Evolutionary conservation across 2,797 vertebrate species (phyloP).

Genomic region (Poeciliopsis gracilis): DNA sequence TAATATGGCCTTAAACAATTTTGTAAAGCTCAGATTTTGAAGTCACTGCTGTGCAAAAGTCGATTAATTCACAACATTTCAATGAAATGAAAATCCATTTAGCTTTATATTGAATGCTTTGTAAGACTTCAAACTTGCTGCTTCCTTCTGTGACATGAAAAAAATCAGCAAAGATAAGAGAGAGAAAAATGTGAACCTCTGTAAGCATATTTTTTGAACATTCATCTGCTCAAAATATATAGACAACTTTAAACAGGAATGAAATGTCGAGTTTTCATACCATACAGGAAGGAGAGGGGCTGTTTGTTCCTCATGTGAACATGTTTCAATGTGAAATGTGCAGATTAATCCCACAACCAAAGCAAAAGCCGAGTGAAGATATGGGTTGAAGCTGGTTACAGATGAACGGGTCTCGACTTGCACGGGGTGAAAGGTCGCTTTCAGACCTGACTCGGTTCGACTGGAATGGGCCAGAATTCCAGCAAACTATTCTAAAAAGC

Average conservation of each 20-base stretch:
- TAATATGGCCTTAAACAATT: not conserved
- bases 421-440: not conserved
- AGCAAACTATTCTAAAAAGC: not conserved
- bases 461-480: not conserved
- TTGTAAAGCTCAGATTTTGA: not conserved
- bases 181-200: not conserved
- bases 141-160: not conserved
- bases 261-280: not conserved
- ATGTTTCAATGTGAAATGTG: not conserved
- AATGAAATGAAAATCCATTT: not conserved
- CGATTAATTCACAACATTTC: not conserved
- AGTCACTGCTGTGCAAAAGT: not conserved
- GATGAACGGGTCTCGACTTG: not conserved
- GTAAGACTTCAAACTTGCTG: not conserved
- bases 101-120: not conserved
- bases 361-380: not conserved
- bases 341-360: not conserved
- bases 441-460: not conserved
- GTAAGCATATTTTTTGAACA: not conserved
- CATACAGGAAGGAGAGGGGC: not conserved
- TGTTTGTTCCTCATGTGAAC: not conserved
- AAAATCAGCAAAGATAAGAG: not conserved
- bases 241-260: not conserved
- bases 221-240: not conserved
- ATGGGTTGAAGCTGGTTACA: not conserved